Conservation (phyloP, 1,140 invertebrate genomes). For the Ostrea denselamellosa region DNA sequence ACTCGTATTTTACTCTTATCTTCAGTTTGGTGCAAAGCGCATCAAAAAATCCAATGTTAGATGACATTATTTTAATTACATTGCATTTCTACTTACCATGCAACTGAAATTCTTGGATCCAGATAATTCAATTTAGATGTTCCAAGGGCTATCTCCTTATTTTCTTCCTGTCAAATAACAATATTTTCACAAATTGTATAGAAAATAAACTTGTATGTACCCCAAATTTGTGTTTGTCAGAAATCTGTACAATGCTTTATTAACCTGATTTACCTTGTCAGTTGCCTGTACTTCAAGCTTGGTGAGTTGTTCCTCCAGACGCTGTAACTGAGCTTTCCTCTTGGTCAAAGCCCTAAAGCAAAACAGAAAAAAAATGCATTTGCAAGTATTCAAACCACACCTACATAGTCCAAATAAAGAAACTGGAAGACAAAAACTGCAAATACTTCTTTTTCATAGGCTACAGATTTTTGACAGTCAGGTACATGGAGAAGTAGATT, state of each 20-base stretch:
- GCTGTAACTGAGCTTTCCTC: slow-evolving; percentile 92
- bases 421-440: neutral
- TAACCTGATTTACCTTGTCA: slow-evolving; percentile 83
- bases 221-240: no score
- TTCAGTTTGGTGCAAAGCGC: no score
- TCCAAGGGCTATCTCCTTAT: slow-evolving; percentile 99
- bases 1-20: no score
- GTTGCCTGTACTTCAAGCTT: slow-evolving; percentile 98
- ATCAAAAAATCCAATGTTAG: no score
- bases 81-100: slow-evolving; percentile 87
- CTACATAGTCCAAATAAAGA: neutral
- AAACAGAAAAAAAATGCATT: slow-evolving; percentile 41
- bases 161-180: slow-evolving; percentile 90
- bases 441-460: neutral
- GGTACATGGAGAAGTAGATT: no score
- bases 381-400: neutral
- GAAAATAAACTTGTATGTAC: no score
- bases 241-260: no score
- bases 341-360: slow-evolving; percentile 87
- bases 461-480: neutral
- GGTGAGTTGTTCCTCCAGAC: slow-evolving; percentile 92
- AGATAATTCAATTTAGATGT: slow-evolving; percentile 99
- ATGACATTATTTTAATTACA: neutral
- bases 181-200: no score
- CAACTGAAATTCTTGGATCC: slow-evolving; percentile 98